Base-by-base conservation (phyloP, 2,113 vertebrate species). In the Seriola rivoliana region DNA sequence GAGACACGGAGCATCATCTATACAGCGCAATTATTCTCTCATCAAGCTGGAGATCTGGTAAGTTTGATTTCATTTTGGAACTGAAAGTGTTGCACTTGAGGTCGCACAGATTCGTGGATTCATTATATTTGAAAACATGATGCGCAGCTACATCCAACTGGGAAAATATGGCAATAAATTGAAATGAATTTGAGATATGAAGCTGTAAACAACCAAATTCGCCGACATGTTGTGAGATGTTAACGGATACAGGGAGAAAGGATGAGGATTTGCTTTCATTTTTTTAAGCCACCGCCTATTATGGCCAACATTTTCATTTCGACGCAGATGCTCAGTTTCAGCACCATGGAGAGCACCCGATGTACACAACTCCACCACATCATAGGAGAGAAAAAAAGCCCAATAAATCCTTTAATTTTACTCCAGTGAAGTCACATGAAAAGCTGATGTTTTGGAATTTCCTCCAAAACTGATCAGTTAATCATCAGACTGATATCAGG, bases 331-430 rank as follows among this genome's bases (percentile, higher is more conserved):
- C 78, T 80, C 80, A 25, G 78, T 60, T 94, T 95, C 95, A 96
- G 95, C 89, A 96, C 95, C 95, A 80, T 68, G 95, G 95, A 96
- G 88, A 96, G 95, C 89, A 63, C 3, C 90, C 78, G 63, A 75
- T 25, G 58, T 25, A 8, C 82, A 52, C 85, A 58, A 34, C 25
- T 19, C 44, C 14, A 21, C 5, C 21, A 14, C 5, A 25, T 59
- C 42, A 8, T 40, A 58, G 40, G 8, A 42, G 38, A 38, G 38
- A 29, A 29, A 29, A 29, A 29, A 29, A 29, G 2, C 29, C 29
- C 29, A 0, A 25, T 3, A 9, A 69, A 50, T 48, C 29, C 48
- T 17, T 9, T 64, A 0, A 21, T 54, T 14, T 4, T 1, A 3
- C 7, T 5, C 25, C 5, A n/a, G 2, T 1, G 3, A 16, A 58